phyloP scores from a whole-genome alignment of 64 coral and sea anemone genomes.

The Hydrozoanthus tunicans region DNA sequence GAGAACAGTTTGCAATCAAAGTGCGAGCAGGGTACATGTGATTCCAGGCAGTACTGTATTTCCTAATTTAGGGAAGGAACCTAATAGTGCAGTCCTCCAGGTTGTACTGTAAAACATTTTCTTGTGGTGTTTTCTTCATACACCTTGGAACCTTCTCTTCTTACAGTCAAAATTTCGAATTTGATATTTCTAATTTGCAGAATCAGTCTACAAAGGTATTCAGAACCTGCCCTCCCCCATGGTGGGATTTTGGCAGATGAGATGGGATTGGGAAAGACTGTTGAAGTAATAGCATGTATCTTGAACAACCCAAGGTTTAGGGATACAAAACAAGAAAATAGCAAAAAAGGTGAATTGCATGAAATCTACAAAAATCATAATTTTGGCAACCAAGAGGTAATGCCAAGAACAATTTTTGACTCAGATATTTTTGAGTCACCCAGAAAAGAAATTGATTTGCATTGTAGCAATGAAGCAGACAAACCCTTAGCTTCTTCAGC shows the following conservation, averaged over 20 bases:
- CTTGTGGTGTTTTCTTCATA: not conserved
- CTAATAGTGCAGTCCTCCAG: too few species aligned
- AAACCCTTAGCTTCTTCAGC: not conserved
- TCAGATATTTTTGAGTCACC: too few species aligned
- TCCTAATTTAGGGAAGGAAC: too few species aligned
- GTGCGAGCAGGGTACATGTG: too few species aligned
- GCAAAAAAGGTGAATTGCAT: not conserved
- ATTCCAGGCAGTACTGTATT: too few species aligned
- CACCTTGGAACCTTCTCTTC: not conserved
- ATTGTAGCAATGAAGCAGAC: not conserved
- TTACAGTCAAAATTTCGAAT: not conserved
- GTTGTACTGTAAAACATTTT: not conserved
- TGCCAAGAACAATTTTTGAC: too few species aligned
- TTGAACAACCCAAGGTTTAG: constrained; percentile 77
- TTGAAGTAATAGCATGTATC: constrained; percentile 93
- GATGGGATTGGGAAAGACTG: constrained; percentile 98
- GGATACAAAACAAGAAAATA: not conserved
- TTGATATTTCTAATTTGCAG: constrained; percentile 18
- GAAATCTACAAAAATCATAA: too few species aligned
- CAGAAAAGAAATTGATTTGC: too few species aligned
- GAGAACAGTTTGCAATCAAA: too few species aligned
- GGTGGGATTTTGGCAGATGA: constrained; percentile 98
- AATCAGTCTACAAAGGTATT: constrained; percentile 65
- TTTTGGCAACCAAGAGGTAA: too few species aligned
- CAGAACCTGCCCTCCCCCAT: constrained; percentile 49